Evolutionary conservation across 2,888 invertebrate species (phyloP), one percentile per base, ranked within the genome.

Genomic region (Camptogramma bilineatum): DNA sequence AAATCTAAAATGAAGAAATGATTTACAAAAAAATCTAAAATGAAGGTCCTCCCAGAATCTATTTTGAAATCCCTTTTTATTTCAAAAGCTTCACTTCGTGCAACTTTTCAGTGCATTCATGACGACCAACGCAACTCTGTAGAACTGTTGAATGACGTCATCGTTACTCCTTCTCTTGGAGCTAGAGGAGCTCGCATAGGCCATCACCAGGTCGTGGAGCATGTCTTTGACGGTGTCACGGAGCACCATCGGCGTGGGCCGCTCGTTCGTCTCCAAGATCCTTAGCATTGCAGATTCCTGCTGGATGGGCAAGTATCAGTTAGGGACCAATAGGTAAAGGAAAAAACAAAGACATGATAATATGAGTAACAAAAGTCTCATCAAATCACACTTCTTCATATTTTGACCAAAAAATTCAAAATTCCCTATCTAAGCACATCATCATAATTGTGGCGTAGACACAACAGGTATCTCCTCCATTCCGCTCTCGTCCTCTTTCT

Each of bases 61-160:
- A 13, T 39, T 31, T n/a, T 10, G 9, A 9, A 8, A 9, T 13
- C 34, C 13, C 13, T 39, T 59, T 64, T 31, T 10, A 24, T 28
- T 48, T 0, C 18, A 13, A 21, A 47, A 17, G 8, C 1, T n/a
- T 78, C 73, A 81, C 66, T 76, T 72, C 28, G 71, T 71, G 67
- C 90, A 90, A 59, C 79, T 73, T 64, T 81, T 86, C 16, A 88
- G 53, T 17, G 72, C 64, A 4, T 78, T 69, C 52, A 83, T 77
- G 5, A 90, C 70, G 16, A 71, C 60, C 51, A 80, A 77, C 0
- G 88, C 76, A 18, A 85, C 66, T 21, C 69, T 67, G 28, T 70
- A 66, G 62, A 87, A 90, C 17, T 81, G 78, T n/a, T 78, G 66
- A 2, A 84, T 62, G 3, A 74, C 71, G 5, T 70, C 67, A 1